A percentile compares a stretch with the other conserved stretches of the same genome.
phyloP scores from a whole-genome alignment of 1,140 invertebrate species.

The Calosoma granatense region DNA sequence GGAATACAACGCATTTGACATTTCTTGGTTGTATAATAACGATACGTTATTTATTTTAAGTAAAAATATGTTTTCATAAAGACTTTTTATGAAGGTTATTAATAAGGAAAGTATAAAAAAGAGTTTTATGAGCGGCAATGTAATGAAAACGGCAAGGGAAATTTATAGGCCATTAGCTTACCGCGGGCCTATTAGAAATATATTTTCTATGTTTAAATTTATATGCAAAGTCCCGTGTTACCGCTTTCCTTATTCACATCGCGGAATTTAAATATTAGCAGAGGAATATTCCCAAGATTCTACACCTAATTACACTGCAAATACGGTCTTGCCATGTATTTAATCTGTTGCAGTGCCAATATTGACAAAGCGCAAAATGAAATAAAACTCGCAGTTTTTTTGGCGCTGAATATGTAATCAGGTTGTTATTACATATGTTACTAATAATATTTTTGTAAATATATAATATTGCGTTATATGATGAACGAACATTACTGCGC shows the following conservation, averaged over 20 bases:
- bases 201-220: conserved; percentile 9
- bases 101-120: background rate
- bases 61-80: no score
- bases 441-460: no score
- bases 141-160: conserved; percentile 1
- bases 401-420: no score
- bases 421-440: no score
- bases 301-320: background rate
- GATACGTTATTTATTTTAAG: no score
- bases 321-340: background rate
- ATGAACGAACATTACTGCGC: no score
- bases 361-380: background rate
- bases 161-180: conserved; percentile 5
- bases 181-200: background rate
- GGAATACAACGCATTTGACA: no score
- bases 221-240: background rate
- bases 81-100: conserved; percentile 1
- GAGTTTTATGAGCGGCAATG: background rate
- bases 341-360: conserved; percentile 1
- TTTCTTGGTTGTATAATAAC: no score
- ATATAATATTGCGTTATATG: no score
- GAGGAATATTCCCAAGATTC: background rate
- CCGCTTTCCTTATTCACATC: background rate
- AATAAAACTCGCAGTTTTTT: no score
- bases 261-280: background rate